Base-by-base conservation (phyloP, 2,888 invertebrate genomes). In the Pristionchus japonicus region DNA sequence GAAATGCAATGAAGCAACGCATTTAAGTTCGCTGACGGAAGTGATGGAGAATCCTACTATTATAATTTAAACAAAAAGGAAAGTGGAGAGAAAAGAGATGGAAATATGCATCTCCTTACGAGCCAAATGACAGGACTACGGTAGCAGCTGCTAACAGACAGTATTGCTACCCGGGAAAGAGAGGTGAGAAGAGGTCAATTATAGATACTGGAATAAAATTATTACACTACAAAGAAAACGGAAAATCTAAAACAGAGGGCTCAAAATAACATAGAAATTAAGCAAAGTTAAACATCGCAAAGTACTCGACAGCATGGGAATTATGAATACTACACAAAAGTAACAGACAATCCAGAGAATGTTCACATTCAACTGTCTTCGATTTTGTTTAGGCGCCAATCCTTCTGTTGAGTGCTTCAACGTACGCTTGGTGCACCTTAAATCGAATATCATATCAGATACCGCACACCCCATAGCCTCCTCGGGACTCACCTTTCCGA, bases 361-460 rank as follows among this genome's bases (percentile, higher is more conserved):
- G 52, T 52, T 52, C 52, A 67, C 67, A 67, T 31, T 52, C 52
- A 52, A 52, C 52, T 52, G 3, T 52, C 17, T 34, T 34, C 67
- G 13, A 20, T 31, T 27, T n/a, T 23, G 74, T 20, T 82, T 40
- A 82, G 27, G 82, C 82, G 34, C 70, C 57, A n/a, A 92, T 88
- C 80, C 92, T 85, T 17, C 91, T 88, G 77, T 91, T 91, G 61
- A 92, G 85, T 3, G 92, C 92, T 40, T 90, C 90, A 27, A 89
- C 80, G 88, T 92, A 92, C n/a, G 91, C 91, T 80, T 88, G 43
- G 27, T 86, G 86, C 27, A 86, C 86, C 86, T 86, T 6, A 7
- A 86, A 57, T 20, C n/a, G 17, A 61, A n/a, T n/a, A 15, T 15
- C 13, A 9, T 40, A 77, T 52, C 9, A 31, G 77, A 15, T 87